These are phyloP conservation scores for Euphonia xanthogaster DNA, from an alignment of 2,797 vertebrate genomes.

Conservation along the genomic window DNA sequence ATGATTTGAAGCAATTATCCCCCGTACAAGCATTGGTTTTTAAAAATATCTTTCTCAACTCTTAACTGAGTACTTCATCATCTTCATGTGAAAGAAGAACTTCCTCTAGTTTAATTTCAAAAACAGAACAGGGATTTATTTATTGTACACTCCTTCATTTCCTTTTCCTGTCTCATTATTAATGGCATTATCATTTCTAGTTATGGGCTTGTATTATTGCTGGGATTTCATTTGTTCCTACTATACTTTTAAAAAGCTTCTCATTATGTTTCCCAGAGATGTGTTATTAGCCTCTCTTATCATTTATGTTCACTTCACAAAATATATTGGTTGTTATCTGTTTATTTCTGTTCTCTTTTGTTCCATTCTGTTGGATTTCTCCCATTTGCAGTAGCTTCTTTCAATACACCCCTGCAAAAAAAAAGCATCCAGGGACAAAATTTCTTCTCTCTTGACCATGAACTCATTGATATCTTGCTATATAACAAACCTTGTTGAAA, in stretches of 20 bases:
- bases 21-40: accelerated
- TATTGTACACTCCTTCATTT: background rate
- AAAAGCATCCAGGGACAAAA: background rate
- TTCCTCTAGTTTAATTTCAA: background rate
- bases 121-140: conserved; percentile 14
- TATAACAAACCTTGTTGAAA: background rate
- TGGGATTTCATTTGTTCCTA: conserved; percentile 7
- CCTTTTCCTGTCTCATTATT: conserved; percentile 21
- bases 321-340: background rate
- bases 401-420: background rate
- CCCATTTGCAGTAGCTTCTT: background rate
- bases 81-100: background rate
- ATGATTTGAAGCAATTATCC: background rate
- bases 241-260: background rate
- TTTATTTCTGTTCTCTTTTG: background rate
- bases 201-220: background rate
- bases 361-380: background rate
- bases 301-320: background rate
- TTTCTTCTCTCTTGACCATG: background rate
- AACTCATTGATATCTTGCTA: background rate
- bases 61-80: background rate
- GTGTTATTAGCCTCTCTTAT: background rate
- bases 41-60: background rate
- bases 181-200: background rate
- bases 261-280: conserved; percentile 4